Conservation (phyloP, 64 coral and sea anemone species). For the Dendrophyllia cribrosa region DNA sequence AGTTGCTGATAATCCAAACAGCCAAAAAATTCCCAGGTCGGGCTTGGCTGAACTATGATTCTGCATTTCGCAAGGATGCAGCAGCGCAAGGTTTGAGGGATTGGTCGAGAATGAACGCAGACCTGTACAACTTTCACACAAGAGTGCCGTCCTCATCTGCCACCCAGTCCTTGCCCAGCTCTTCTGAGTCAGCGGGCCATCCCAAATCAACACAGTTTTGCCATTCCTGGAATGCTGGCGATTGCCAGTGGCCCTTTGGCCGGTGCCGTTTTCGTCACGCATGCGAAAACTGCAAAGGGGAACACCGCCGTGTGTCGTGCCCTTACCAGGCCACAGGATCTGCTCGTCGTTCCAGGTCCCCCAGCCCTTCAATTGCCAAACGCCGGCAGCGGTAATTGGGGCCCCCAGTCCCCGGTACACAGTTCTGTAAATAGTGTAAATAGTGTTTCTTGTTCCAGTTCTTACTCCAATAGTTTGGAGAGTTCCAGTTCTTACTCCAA, state of each 20-base stretch:
- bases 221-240: neutral
- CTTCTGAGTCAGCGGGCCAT: neutral
- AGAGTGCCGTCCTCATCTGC: no score
- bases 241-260: neutral
- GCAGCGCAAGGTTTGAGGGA: neutral
- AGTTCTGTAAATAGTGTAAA: neutral
- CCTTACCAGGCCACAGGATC: neutral
- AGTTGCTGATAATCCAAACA: neutral
- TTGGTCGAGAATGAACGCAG: no score
- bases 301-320: neutral
- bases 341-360: no score
- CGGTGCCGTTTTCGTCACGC: neutral
- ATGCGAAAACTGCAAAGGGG: neutral
- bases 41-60: neutral
- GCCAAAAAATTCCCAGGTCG: neutral
- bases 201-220: neutral
- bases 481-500: no score
- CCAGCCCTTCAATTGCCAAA: no score
- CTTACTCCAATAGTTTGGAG: neutral
- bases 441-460: neutral
- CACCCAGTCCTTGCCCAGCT: neutral
- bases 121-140: no score
- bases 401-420: no score
- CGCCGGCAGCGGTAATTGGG: no score
- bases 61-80: neutral